These are phyloP conservation scores for Orcinus orca DNA, from an alignment of 2,113 vertebrate species.

Conservation along the genomic window DNA sequence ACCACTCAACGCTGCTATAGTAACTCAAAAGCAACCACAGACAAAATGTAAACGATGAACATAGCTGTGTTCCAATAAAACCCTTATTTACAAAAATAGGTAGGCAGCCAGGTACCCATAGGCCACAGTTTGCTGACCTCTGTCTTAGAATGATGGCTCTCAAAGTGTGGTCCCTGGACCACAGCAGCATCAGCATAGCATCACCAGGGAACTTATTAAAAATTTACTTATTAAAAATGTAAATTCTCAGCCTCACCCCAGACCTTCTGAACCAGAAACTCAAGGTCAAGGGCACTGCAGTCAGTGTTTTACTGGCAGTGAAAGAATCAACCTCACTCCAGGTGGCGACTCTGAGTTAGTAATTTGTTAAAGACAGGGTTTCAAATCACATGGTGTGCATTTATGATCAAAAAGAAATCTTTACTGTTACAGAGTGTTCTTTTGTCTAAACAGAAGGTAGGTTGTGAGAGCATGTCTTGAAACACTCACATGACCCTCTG, in stretches of 20 bases:
- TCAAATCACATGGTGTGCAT: neutral
- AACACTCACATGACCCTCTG: neutral
- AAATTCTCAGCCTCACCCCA: neutral
- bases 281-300: neutral
- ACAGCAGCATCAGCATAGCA: neutral
- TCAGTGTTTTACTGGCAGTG: neutral
- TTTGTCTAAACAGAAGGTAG: neutral
- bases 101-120: neutral
- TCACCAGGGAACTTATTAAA: neutral
- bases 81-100: neutral
- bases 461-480: rapidly evolving
- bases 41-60: neutral
- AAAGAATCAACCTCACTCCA: neutral
- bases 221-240: neutral
- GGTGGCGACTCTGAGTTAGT: neutral
- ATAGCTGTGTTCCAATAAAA: neutral
- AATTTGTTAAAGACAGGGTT: neutral
- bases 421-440: neutral
- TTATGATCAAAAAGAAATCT: neutral
- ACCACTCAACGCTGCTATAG: neutral
- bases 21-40: neutral
- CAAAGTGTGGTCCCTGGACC: neutral
- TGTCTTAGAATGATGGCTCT: neutral
- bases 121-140: neutral
- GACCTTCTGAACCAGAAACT: neutral